Evolutionary conservation across 2,797 vertebrate species (phyloP), one percentile per base, ranked within the genome.

Genomic region (Tenualosa thibaudeaui): DNA sequence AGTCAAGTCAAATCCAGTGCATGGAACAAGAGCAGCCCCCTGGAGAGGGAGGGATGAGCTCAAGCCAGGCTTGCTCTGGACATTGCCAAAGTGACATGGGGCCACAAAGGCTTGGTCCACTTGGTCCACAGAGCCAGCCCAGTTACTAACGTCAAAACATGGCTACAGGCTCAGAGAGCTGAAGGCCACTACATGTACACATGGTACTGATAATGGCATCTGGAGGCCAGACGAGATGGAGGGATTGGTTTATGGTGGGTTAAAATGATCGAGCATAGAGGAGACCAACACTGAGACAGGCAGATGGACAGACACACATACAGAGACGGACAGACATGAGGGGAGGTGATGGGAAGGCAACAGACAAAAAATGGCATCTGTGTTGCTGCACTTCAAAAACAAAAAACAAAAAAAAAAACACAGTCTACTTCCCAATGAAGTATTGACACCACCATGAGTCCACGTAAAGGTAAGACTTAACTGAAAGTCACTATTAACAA

Each of bases 221-320:
- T 78, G 40, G 5, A 46, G 71, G 71, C 71, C 26, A 46, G 3
- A 78, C 17, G 22, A 78, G 17, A 9, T 46, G 54, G 83, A 17
- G 8, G 5, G 15, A 65, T 40, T 51, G 50, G 50, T 51, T 12
- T 62, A 19, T 78, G 71, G 37, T 46, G 15, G 19, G 71, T 78
- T 78, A 8, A 78, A 78, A 46, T 65, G 37, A 46, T 46, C 2
- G 7, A 7, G 26, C 37, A 71, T 3, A 13, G 65, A 17, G 24
- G 26, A 2, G 31, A 58, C 6, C 19, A 62, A 71, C 12, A 37
- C 13, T 17, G 46, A 19, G 37, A 78, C 71, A 78, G 46, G 83
- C 46, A 68, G 43, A 84, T 19, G 71, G 49, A 62, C 26, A 54
- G 43, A 82, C 24, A 81, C 26, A 54, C 40, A 83, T n/a, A 54